phyloP scores from a whole-genome alignment of 1,140 invertebrate genomes.

The Drosophila subobscura region DNA sequence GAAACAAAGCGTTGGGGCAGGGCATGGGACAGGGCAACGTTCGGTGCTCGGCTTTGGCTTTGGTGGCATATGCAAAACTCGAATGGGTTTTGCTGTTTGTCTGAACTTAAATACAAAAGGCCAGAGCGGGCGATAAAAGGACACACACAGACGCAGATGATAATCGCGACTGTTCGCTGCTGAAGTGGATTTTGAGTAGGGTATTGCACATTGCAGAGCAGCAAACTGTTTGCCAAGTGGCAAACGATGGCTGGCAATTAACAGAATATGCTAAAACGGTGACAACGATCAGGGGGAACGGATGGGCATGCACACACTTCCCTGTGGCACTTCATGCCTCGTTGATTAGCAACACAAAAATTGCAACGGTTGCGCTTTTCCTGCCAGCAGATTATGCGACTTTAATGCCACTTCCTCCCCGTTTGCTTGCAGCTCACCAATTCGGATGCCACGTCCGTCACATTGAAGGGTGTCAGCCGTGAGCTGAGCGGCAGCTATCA shows the following conservation, averaged over 20 bases:
- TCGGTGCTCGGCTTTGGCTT: conserved; percentile 41
- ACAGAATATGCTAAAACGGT: conserved; percentile 65
- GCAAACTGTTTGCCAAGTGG: conserved; percentile 52
- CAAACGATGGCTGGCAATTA: conserved; percentile 61
- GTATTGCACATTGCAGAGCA: conserved; percentile 40
- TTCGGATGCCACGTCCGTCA: conserved; percentile 87
- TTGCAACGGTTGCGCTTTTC: conserved; percentile 32
- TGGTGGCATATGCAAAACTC: conserved; percentile 69
- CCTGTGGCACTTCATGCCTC: conserved; percentile 24
- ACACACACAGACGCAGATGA: conserved; percentile 42
- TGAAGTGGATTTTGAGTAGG: conserved; percentile 62
- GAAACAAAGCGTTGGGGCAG: conserved; percentile 57
- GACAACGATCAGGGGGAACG: conserved; percentile 30
- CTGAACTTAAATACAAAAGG: conserved; percentile 72
- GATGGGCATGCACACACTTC: conserved; percentile 15
- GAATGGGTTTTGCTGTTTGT: conserved; percentile 37
- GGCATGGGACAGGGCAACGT: conserved; percentile 5
- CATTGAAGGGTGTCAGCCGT: conserved; percentile 86
- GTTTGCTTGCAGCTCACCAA: conserved; percentile 85
- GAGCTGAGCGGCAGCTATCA: conserved; percentile 88
- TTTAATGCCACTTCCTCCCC: neutral
- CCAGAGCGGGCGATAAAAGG: conserved; percentile 53
- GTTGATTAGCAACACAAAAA: conserved; percentile 41
- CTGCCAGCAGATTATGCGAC: neutral
- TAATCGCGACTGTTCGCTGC: conserved; percentile 58